Percentiles rank a stretch among this genome's conserved stretches.
Evolutionary conservation across 2,888 invertebrate genomes (phyloP).

Genomic region (Andrena bicolor): DNA sequence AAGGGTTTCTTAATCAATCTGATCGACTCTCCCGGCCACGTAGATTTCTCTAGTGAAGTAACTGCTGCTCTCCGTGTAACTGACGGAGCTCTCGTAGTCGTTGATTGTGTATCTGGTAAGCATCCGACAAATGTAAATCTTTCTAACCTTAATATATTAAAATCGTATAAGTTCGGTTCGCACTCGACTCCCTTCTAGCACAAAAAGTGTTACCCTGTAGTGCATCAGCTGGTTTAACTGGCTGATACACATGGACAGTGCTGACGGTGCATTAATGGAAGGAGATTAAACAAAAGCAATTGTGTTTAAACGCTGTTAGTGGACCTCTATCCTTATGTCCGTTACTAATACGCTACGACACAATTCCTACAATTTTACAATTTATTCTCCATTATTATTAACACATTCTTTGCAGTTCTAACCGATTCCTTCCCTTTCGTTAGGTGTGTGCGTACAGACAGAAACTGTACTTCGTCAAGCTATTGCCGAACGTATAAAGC

Average conservation of each 20-base stretch:
- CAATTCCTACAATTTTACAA: conserved; percentile 84
- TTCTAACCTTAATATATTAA: not conserved
- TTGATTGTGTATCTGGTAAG: conserved; percentile 99
- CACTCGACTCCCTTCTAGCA: conserved; percentile 79
- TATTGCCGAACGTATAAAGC: conserved; percentile 99
- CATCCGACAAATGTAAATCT: conserved; percentile 55
- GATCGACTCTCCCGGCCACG: conserved; percentile 99
- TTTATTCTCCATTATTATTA: not conserved
- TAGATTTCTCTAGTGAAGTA: conserved; percentile 99
- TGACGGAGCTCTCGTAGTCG: conserved; percentile 99
- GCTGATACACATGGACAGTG: conserved; percentile 85
- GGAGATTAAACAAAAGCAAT: conserved; percentile 86
- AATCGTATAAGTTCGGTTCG: not conserved
- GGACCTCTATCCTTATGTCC: conserved; percentile 94
- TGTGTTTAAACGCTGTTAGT: conserved; percentile 89
- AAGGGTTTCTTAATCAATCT: conserved; percentile 99
- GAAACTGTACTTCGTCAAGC: conserved; percentile 99
- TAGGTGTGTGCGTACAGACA: conserved; percentile 99
- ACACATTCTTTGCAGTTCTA: conserved; percentile 17
- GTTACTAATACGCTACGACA: conserved; percentile 88
- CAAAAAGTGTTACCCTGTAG: conserved; percentile 82
- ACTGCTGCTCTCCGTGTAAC: conserved; percentile 99
- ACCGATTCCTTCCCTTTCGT: conserved; percentile 52
- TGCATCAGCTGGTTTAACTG: conserved; percentile 70
- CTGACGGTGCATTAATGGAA: conserved; percentile 89